These are phyloP conservation scores for Octodon degus DNA, from an alignment of 2,113 vertebrate species.

Conservation along the genomic window DNA sequence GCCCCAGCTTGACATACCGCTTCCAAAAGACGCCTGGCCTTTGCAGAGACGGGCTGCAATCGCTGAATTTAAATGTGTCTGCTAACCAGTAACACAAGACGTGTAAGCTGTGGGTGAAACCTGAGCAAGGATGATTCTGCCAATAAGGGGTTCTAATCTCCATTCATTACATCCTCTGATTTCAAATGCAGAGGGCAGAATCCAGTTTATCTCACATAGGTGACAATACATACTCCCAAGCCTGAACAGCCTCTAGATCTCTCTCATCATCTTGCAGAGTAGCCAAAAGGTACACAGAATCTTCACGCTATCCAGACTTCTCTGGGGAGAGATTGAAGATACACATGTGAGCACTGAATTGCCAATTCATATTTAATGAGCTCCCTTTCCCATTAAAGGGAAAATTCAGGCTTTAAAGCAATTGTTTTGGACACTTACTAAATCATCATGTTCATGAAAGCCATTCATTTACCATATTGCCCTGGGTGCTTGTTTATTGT, in stretches of 20 bases:
- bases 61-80: constrained; percentile 58
- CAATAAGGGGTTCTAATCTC: not conserved
- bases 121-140: not conserved
- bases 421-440: constrained; percentile 1
- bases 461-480: not conserved
- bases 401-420: constrained; percentile 43
- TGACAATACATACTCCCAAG: not conserved
- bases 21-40: constrained; percentile 47
- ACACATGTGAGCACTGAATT: not conserved
- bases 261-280: not conserved
- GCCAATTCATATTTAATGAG: constrained; percentile 60
- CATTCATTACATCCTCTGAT: not conserved
- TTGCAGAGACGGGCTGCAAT: constrained; percentile 36
- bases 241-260: not conserved
- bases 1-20: not conserved
- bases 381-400: constrained; percentile 43
- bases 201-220: constrained; percentile 2
- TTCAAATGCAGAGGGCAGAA: not conserved
- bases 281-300: not conserved
- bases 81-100: not conserved
- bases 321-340: not conserved
- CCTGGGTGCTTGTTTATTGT: not conserved
- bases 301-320: not conserved
- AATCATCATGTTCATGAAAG: not conserved
- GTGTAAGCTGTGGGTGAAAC: not conserved